Percentiles rank a stretch among this genome's conserved stretches.
phyloP scores from a whole-genome alignment of 2,113 vertebrate genomes.

The Sus scrofa region DNA sequence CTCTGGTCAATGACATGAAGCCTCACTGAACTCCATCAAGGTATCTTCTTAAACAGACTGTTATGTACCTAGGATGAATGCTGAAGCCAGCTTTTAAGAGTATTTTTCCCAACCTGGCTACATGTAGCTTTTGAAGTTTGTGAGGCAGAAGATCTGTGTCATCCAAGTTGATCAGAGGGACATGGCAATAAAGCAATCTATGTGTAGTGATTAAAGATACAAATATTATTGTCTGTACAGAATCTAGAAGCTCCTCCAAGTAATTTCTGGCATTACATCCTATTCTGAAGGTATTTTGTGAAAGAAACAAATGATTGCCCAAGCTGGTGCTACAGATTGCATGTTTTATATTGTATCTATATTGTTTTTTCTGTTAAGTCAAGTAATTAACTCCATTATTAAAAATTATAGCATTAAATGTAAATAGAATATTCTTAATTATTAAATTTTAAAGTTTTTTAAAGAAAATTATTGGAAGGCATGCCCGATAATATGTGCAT shows the following conservation, averaged over 20 bases:
- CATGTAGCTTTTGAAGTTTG: neutral
- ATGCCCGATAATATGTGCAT: neutral
- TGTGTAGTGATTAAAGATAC: neutral
- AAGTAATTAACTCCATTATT: neutral
- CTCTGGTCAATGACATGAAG: neutral
- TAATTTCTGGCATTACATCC: neutral
- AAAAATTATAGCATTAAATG: neutral
- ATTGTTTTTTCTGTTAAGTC: conserved; percentile 24
- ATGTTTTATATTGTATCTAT: neutral
- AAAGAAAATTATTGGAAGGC: neutral
- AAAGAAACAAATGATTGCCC: neutral
- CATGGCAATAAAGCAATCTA: neutral
- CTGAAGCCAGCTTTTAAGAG: neutral
- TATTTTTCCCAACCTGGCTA: neutral
- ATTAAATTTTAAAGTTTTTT: conserved; percentile 14
- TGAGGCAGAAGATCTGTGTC: neutral
- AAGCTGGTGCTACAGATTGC: neutral
- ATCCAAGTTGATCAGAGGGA: neutral
- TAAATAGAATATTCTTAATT: neutral
- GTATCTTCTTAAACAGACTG: conserved; percentile 25
- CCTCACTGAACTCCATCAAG: neutral
- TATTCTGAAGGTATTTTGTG: neutral
- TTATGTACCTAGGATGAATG: neutral
- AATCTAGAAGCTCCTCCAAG: neutral
- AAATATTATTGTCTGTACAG: neutral